Evolutionary conservation across 1,140 invertebrate genomes (phyloP), one percentile per base, ranked within the genome.

Genomic region (Maconellicoccus hirsutus): DNA sequence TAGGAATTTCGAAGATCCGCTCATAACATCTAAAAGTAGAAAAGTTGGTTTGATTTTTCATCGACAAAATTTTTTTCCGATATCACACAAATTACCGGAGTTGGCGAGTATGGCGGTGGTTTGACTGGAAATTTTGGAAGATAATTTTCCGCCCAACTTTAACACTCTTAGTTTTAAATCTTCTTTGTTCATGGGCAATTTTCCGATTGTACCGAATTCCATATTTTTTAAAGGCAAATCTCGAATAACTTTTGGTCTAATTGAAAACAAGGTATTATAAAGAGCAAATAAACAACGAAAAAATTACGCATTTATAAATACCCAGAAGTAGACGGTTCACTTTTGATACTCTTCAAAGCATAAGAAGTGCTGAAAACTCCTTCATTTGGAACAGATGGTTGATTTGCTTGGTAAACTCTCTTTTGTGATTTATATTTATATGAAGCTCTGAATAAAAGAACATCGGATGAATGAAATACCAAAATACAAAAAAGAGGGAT

Each of bases 81-180:
- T 70, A 74, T 69, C 52, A 69, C 19, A 29, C 25, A 21, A 25
- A 72, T 52, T 69, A 84, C 83, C 82, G 77, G 84, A 78, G 14
- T 84, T 87, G 3, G 91, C 88, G 74, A 97, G 88, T 26, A 93
- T 84, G 22, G 90, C 92, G 52, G 88, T 86, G 0, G 87, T 76
- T 33, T 84, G 85, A 71, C 85, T 81, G 19, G 84, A 80, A 23
- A 93, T 80, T 78, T 89, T 89, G 6, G 80, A 82, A 0, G 82
- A 80, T 1, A 92, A 83, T 73, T 84, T 85, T 8, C 92, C 94
- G 4, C 94, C 94, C 7, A 94, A 77, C 27, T 85, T 84, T 52
- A 84, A 77, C 71, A 96, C 89, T 72, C 84, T 81, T 25, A 82
- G 84, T 75, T 88, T 92, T 0, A 93, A 70, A 1, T 83, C 80